Base-by-base conservation (phyloP, 2,113 vertebrate genomes). In the Gymnarchus niloticus region DNA sequence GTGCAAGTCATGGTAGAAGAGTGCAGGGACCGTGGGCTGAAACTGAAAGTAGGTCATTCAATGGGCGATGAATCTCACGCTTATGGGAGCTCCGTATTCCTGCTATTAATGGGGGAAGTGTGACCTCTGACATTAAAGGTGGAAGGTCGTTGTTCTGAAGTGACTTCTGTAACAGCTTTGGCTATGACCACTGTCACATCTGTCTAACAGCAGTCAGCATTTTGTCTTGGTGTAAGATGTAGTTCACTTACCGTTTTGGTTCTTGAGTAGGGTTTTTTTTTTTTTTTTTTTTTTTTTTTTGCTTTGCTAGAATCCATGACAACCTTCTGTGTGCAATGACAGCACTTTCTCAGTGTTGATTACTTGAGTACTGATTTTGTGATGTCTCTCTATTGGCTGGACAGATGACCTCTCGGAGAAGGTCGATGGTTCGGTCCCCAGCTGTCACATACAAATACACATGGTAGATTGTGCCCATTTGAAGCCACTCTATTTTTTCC, bases 1-100 rank as follows among this genome's bases (percentile, higher is more conserved):
- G n/a, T n/a, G n/a, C n/a, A n/a, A n/a, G n/a, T n/a, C n/a, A n/a
- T n/a, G n/a, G n/a, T n/a, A 28, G 5, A 14, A 52, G 14, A 84
- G 84, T 49, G 49, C 14, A 80, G 57, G 82, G 59, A 33, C 80
- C 37, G 19, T 2, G 48, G 51, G 73, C 85, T 81, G 59, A 76
- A 41, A 69, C 37, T 48, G 73, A 28, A 69, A 41, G 7, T 37
- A 48, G 23, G 49, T 49, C 83, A 84, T 28, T 46, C 21, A 28
- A n/a, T 12, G 83, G 12, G 44, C n/a, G 83, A 56, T 44, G 59
- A 25, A 28, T 23, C 21, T 51, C 28, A n/a, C 52, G 28, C 1
- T 54, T 54, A 56, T 56, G 25, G 21, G 28, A 12, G 41, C n/a
- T 19, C 10, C 61, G 37, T 33, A 69, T 69, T 37, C 61, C 28